phyloP scores from a whole-genome alignment of 2,797 vertebrate species.

The Miichthys miiuy region DNA sequence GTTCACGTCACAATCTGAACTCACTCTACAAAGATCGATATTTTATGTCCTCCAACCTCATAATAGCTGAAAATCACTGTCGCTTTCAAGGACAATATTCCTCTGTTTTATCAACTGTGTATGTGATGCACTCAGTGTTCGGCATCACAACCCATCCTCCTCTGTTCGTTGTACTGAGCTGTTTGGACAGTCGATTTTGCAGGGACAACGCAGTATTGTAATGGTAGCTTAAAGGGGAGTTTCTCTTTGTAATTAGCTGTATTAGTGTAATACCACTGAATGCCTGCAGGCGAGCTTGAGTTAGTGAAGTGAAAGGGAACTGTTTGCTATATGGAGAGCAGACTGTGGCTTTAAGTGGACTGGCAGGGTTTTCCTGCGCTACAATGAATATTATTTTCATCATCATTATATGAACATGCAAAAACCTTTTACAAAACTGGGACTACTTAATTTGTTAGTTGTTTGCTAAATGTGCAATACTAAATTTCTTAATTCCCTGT shows the following conservation, averaged over 20 bases:
- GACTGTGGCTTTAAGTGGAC: constrained; percentile 3
- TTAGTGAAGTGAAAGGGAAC: constrained; percentile 7
- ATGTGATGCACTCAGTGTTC: background rate
- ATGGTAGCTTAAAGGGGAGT: constrained; percentile 62
- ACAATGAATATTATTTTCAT: background rate
- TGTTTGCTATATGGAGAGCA: constrained; percentile 9
- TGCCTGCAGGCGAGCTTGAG: background rate
- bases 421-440: background rate
- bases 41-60: background rate
- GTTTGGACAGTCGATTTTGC: constrained; percentile 18
- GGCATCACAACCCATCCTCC: constrained; percentile 1
- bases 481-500: background rate
- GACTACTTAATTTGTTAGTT: background rate
- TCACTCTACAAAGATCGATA: background rate
- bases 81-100: constrained; percentile 10
- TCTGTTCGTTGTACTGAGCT: constrained; percentile 14
- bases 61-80: constrained; percentile 6
- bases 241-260: constrained; percentile 43
- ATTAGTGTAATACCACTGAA: constrained; percentile 13
- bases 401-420: background rate
- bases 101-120: constrained; percentile 3
- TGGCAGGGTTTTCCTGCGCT: background rate
- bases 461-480: background rate
- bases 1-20: constrained; percentile 8
- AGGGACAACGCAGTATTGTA: constrained; percentile 23